These are phyloP conservation scores for Sarcophaga bullata DNA, from an alignment of 1,140 invertebrate species.

Conservation along the genomic window DNA sequence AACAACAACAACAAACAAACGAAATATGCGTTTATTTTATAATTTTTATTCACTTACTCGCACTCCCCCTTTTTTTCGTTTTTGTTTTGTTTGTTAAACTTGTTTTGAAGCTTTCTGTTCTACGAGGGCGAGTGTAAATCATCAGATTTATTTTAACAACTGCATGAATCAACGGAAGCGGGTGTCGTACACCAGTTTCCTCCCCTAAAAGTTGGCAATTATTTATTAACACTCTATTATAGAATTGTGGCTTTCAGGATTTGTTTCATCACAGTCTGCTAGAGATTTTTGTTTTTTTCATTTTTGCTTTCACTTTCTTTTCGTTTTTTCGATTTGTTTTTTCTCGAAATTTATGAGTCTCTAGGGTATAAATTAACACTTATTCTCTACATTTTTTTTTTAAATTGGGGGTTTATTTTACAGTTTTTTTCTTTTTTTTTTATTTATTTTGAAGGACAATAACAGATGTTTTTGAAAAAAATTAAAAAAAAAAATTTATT, in stretches of 20 bases:
- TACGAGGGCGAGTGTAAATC: no score
- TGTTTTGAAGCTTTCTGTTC: no score
- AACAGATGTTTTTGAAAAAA: not conserved
- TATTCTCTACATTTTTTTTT: not conserved
- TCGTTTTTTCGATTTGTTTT: no score
- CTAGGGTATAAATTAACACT: constrained; percentile 21
- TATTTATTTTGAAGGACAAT: not conserved
- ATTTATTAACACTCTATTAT: constrained; percentile 18
- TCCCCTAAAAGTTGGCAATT: constrained; percentile 4
- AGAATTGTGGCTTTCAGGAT: not conserved
- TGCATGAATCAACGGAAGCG: no score
- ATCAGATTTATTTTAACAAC: no score
- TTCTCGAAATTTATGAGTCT: constrained; percentile 1
- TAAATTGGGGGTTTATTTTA: not conserved
- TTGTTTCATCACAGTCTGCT: not conserved
- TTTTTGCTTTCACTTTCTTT: not conserved
- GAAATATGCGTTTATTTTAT: not conserved
- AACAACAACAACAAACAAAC: no score
- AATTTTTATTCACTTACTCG: not conserved
- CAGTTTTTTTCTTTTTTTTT: no score
- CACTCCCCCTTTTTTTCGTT: not conserved
- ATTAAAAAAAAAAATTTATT: no score
- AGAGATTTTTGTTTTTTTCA: not conserved
- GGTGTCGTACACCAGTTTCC: not conserved
- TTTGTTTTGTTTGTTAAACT: no score